These are phyloP conservation scores for Apamea monoglypha DNA, from an alignment of 2,888 invertebrate genomes.

Conservation along the genomic window DNA sequence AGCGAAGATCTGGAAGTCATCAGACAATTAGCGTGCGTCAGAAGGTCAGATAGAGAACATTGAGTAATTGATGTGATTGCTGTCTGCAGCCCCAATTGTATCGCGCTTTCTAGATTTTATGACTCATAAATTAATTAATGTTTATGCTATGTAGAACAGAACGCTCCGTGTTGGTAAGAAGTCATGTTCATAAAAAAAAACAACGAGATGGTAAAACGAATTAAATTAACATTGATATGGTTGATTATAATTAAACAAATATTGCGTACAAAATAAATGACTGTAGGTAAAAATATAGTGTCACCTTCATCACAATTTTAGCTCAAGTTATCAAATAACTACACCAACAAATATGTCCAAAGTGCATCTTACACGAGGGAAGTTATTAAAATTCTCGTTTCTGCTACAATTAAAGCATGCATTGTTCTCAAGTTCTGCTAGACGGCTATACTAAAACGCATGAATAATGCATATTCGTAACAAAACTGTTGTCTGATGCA, in stretches of 20 bases:
- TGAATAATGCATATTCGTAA: conserved; percentile 46
- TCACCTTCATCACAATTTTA: conserved; percentile 27
- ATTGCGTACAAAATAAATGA: background rate
- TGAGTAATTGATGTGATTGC: conserved; percentile 66
- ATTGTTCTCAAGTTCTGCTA: conserved; percentile 26
- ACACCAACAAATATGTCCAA: conserved; percentile 17
- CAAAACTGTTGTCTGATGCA: conserved; percentile 27
- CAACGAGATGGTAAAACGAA: background rate
- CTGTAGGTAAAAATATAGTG: background rate
- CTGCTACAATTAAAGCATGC: background rate
- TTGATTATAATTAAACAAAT: background rate
- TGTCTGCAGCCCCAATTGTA: conserved; percentile 60
- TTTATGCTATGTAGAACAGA: conserved; percentile 4
- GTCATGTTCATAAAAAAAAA: background rate
- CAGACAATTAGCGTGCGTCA: conserved; percentile 53
- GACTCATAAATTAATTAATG: conserved; percentile 50
- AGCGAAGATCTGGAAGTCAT: conserved; percentile 92
- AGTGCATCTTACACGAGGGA: background rate
- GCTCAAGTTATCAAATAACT: conserved; percentile 12
- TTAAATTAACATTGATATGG: background rate
- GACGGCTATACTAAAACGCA: conserved; percentile 4
- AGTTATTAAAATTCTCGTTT: conserved; percentile 6
- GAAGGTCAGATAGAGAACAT: conserved; percentile 24
- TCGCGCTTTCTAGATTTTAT: conserved; percentile 51
- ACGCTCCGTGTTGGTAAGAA: background rate